These are phyloP conservation scores for Lithophane leautieri DNA, from an alignment of 2,888 invertebrate genomes.

Conservation along the genomic window DNA sequence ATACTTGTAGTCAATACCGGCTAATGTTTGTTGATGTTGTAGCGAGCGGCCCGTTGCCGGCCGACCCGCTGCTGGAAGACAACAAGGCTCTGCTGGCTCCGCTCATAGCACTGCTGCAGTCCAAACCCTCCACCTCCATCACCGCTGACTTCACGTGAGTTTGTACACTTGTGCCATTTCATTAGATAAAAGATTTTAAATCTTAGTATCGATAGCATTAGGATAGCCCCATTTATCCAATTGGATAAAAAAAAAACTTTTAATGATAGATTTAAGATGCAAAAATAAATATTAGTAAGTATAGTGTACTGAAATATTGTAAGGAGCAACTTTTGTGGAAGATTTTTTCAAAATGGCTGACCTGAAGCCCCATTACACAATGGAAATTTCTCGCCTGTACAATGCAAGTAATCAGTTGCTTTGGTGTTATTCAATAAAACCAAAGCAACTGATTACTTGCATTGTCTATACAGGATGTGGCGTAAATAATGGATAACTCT, in stretches of 20 bases:
- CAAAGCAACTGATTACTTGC: neutral
- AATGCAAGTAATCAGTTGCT: too few species aligned
- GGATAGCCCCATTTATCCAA: neutral
- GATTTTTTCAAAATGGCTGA: neutral
- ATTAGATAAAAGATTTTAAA: neutral
- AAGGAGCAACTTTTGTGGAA: neutral
- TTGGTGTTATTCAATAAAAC: neutral
- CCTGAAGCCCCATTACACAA: neutral
- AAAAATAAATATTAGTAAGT: neutral
- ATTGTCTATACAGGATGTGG: neutral
- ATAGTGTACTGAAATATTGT: neutral
- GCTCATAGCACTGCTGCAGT: conserved; percentile 88
- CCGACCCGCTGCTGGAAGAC: conserved; percentile 92
- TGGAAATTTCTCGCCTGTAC: neutral
- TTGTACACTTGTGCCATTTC: conserved; percentile 3
- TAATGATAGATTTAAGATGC: neutral
- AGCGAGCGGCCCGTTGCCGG: conserved; percentile 73
- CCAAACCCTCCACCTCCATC: conserved; percentile 84
- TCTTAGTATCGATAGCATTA: neutral
- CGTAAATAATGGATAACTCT: too few species aligned
- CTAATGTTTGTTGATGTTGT: conserved; percentile 55
- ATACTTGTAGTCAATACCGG: neutral
- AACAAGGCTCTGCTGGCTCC: conserved; percentile 90
- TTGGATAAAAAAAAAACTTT: neutral
- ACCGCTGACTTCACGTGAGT: conserved; percentile 68